Base-by-base conservation (phyloP, 2,797 vertebrate species). In the Eidolon dupreanum region DNA sequence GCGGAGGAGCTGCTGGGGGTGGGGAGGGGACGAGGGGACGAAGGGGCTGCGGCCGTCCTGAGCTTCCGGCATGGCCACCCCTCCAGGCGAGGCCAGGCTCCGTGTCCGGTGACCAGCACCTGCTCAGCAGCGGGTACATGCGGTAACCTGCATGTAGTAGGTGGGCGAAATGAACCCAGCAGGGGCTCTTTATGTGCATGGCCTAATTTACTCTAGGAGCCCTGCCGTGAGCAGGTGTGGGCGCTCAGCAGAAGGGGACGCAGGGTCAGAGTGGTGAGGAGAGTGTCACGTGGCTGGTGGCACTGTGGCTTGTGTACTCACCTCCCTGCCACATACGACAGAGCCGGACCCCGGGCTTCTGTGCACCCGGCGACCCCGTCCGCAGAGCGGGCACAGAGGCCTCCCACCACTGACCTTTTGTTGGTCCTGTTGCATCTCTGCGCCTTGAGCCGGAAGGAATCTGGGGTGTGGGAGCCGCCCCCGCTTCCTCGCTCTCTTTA, bases 101-200 rank as follows among this genome's bases (percentile, higher is more conserved):
- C 4, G 19, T 4, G 28, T 6, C 5, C 49, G 11, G 31, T 3
- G 2, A 8, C 70, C 53, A 19, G 24, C 0, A 13, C 28, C 68
- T 2, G 1, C 10, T 17, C 36, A 2, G 11, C 0, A 0, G 31
- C 8, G 28, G 5, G 68, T 20, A 2, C 2, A 2, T 1, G 8
- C 1, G 0, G 1, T 17, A 5, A 8, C 16, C 20, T 19, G 38
- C 79, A 9, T 3, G 0, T 0, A 3, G 41, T 17, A 31, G 79
- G 19, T 22, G 43, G 20, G 6, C 33, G 22, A 17, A 1, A 10
- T 15, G 7, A 65, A 41, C 6, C 28, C 0, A 0, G 17, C 0
- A 1, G 36, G 13, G n/a, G 49, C 16, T 19, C 20, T 10, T 8
- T 0, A 1, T 16, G 20, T 0, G 15, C 0, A 1, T 26, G 68